Conservation (phyloP, 23 tunicate species). For the Botrylloides violaceus region DNA sequence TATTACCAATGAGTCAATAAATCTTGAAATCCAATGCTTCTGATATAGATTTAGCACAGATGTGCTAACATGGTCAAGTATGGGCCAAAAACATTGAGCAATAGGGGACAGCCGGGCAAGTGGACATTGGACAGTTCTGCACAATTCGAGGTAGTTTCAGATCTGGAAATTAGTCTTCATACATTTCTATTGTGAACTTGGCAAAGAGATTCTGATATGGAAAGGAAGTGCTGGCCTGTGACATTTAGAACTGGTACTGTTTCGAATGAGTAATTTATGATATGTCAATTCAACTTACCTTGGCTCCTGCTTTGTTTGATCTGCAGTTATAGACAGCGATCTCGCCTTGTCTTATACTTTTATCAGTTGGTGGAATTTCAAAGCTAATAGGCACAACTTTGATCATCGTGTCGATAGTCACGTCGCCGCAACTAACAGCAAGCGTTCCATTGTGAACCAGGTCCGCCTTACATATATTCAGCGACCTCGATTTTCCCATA, state of each 20-base stretch:
- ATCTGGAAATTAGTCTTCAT: too few species aligned
- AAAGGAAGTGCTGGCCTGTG: neutral
- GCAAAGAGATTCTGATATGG: too few species aligned
- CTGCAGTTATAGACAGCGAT: slow-evolving; percentile 15
- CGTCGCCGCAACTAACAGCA: neutral
- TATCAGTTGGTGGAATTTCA: slow-evolving; percentile 4
- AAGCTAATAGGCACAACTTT: slow-evolving; percentile 22
- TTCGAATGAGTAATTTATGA: neutral
- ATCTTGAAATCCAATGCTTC: too few species aligned
- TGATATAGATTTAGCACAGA: too few species aligned
- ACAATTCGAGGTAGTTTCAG: too few species aligned
- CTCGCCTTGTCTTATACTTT: neutral
- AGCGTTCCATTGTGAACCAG: slow-evolving; percentile 11
- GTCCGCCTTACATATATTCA: slow-evolving; percentile 19
- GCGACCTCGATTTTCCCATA: slow-evolving; percentile 12
- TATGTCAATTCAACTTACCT: slow-evolving; percentile 9
- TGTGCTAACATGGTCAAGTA: too few species aligned
- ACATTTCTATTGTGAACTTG: too few species aligned
- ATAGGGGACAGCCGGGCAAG: too few species aligned
- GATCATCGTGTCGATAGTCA: neutral
- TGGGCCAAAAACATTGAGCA: too few species aligned
- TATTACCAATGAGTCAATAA: too few species aligned
- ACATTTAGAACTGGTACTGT: neutral
- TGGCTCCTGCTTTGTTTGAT: slow-evolving; percentile 25
- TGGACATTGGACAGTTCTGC: too few species aligned